Evolutionary conservation across 2,113 vertebrate species (phyloP).

Genomic region (Loxodonta africana): DNA sequence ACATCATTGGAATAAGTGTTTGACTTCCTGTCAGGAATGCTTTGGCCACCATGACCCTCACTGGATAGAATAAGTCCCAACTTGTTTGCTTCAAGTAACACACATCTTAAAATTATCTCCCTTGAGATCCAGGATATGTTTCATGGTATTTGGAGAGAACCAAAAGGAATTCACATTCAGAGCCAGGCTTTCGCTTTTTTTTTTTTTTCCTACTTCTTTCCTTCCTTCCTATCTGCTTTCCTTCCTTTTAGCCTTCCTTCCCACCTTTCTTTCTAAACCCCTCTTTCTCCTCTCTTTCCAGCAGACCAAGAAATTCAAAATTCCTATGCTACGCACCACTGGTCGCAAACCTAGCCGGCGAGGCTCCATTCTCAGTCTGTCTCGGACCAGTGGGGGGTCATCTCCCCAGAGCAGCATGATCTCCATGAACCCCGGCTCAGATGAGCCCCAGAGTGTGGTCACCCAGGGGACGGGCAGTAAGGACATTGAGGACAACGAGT

Average conservation of each 20-base stretch:
- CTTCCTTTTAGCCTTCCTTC: neutral
- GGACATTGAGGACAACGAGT: conserved; percentile 79
- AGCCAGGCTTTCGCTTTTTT: neutral
- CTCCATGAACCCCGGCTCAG: conserved; percentile 77
- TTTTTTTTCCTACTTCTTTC: neutral
- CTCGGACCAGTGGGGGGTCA: conserved; percentile 81
- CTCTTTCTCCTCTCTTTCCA: neutral
- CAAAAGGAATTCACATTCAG: neutral
- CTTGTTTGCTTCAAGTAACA: neutral
- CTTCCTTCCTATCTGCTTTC: neutral
- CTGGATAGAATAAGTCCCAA: neutral
- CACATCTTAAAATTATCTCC: neutral
- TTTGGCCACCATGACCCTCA: fast-evolving
- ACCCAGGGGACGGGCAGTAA: conserved; percentile 42
- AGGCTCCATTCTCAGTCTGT: conserved; percentile 55
- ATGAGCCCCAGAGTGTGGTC: conserved; percentile 70
- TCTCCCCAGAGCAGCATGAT: conserved; percentile 84
- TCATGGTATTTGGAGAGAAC: neutral
- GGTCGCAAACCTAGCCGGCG: conserved; percentile 66
- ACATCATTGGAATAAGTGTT: fast-evolving
- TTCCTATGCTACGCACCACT: conserved; percentile 14
- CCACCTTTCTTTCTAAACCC: neutral
- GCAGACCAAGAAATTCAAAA: conserved; percentile 77
- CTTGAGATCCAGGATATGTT: neutral
- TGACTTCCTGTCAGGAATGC: neutral